Conservation (phyloP, 2,113 vertebrate species). For the Pedionomus torquatus region DNA sequence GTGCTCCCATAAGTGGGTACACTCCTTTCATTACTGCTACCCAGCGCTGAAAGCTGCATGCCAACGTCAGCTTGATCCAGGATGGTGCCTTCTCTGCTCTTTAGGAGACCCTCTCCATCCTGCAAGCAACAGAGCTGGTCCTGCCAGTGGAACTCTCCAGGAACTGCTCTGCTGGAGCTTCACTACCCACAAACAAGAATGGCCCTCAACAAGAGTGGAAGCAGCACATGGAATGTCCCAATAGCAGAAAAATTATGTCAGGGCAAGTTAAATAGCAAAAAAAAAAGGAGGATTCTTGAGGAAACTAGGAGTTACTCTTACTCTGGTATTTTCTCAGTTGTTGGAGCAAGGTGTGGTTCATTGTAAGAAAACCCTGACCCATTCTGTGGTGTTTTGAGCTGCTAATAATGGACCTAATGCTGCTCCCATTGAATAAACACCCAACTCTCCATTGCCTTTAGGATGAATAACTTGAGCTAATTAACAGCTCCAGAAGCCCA, state of each 20-base stretch:
- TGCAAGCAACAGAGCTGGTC: background rate
- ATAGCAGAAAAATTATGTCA: background rate
- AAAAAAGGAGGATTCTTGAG: background rate
- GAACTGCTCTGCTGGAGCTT: background rate
- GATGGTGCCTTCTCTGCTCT: background rate
- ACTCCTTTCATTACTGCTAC: rapidly evolving
- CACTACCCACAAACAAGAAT: background rate
- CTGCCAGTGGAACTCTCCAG: background rate
- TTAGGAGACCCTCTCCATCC: background rate
- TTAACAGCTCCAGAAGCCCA: background rate
- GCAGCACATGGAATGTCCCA: background rate
- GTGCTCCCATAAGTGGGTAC: background rate
- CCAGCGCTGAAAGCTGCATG: background rate
- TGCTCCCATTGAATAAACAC: background rate
- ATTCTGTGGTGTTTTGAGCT: background rate
- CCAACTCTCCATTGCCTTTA: background rate
- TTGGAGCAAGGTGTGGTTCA: background rate
- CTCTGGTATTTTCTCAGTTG: background rate
- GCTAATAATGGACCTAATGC: background rate
- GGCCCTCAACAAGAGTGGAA: background rate
- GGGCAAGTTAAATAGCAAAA: background rate
- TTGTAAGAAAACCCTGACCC: background rate
- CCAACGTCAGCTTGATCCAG: background rate
- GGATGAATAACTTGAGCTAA: background rate
- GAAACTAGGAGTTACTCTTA: background rate